These are phyloP conservation scores for Etheostoma perlongum DNA, from an alignment of 2,797 vertebrate species.

Conservation along the genomic window DNA sequence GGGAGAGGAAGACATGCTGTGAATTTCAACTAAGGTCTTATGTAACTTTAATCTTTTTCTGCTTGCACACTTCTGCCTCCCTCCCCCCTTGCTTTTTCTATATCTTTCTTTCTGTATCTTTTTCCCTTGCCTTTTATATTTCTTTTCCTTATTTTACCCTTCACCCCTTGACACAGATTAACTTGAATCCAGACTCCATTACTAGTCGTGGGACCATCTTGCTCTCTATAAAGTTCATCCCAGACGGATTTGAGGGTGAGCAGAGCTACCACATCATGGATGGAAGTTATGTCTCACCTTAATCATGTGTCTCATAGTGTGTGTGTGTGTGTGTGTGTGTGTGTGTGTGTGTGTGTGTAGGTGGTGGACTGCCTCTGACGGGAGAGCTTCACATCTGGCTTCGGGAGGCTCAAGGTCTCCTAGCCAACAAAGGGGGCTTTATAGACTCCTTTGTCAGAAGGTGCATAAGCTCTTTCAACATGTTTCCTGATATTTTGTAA, in stretches of 20 bases:
- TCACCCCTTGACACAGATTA: constrained; percentile 76
- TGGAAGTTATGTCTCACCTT: background rate
- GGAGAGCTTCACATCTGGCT: constrained; percentile 98
- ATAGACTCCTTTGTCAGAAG: constrained; percentile 91
- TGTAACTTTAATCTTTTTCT: constrained; percentile 65
- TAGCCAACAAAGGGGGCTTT: constrained; percentile 87
- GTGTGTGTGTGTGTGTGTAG: constrained; percentile 79
- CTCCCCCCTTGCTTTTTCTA: constrained; percentile 2
- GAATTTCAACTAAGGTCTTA: constrained; percentile 81
- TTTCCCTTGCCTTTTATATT: constrained; percentile 24
- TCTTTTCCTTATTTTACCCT: background rate
- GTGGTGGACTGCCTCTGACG: constrained; percentile 86
- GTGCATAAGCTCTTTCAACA: constrained; percentile 74
- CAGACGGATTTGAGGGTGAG: constrained; percentile 89
- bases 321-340: constrained; percentile 55
- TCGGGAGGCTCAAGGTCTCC: constrained; percentile 90
- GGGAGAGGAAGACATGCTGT: constrained; percentile 67
- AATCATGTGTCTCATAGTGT: background rate
- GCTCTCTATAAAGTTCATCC: constrained; percentile 91
- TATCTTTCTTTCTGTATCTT: constrained; percentile 9
- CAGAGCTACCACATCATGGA: constrained; percentile 18
- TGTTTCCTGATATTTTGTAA: background rate
- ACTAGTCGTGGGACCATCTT: constrained; percentile 87
- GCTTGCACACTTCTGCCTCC: constrained; percentile 37
- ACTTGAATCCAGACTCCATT: constrained; percentile 83